Evolutionary conservation across 1,140 invertebrate genomes (phyloP).

Genomic region (Drosophila bifasciata): DNA sequence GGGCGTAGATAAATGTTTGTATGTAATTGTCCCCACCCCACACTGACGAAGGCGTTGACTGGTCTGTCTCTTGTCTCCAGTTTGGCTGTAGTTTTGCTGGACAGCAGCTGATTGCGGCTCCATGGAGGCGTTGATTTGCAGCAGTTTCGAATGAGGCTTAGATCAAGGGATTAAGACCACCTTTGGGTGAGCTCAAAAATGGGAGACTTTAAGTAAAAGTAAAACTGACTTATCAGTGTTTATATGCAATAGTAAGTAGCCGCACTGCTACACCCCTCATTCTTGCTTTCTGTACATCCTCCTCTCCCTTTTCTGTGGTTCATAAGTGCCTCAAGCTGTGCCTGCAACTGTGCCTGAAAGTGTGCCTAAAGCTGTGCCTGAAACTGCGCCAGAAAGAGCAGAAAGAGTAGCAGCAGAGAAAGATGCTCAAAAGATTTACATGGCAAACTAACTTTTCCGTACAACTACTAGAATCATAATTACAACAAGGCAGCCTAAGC

Average conservation of each 20-base stretch:
- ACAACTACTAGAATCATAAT: conserved; percentile 69
- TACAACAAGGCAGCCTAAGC: conserved; percentile 56
- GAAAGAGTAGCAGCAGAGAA: neutral
- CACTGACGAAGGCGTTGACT: conserved; percentile 16
- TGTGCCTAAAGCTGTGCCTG: too few relatives aligned
- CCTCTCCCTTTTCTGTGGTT: neutral
- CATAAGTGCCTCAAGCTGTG: too few relatives aligned
- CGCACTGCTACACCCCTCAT: neutral
- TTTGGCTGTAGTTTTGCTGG: neutral
- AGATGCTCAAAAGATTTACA: conserved; percentile 60
- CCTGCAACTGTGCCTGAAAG: conserved; percentile 1
- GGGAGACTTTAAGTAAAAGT: too few relatives aligned
- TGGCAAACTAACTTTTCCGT: conserved; percentile 41
- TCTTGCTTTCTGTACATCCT: too few relatives aligned
- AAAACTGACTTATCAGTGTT: too few relatives aligned
- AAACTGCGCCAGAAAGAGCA: neutral
- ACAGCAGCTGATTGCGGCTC: neutral
- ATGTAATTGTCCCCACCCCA: conserved; percentile 31
- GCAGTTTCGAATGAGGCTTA: conserved; percentile 5
- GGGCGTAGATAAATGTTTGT: conserved; percentile 30
- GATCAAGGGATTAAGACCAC: conserved; percentile 4
- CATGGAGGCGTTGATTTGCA: neutral
- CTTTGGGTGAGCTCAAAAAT: too few relatives aligned
- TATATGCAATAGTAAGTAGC: too few relatives aligned
- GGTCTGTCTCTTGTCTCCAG: neutral